Base-by-base conservation (phyloP, 2,113 vertebrate species). In the Gorsachius goisagi region DNA sequence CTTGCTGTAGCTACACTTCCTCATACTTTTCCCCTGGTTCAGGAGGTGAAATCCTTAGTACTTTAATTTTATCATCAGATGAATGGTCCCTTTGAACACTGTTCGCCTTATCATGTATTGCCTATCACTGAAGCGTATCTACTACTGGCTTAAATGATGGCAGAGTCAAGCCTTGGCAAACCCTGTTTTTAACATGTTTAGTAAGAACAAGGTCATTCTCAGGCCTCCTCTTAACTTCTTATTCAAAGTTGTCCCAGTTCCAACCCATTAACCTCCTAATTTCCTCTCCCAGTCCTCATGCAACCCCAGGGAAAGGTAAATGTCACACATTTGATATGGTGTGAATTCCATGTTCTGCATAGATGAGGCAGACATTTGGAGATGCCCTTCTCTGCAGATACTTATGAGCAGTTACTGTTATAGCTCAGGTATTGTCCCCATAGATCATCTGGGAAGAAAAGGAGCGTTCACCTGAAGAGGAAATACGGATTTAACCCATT, bases 261-360 rank as follows among this genome's bases (percentile, higher is more conserved):
- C 90, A 94, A 58, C 50, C 63, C 85, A 85, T 94, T 90, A 88
- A 90, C 82, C 53, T 88, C 78, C 85, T 88, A 52, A 95, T 94
- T 93, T 95, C 95, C 96, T 95, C 68, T 75, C 75, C 35, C 79
- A 56, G 86, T 73, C 59, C 33, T 84, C 5, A 2, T 86, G 76
- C 33, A 83, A 39, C 86, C 84, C 86, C 62, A 44, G 87, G 91
- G 91, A 77, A 86, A 77, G 68, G 91, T 80, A 44, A 88, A 88
- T 79, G 82, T 93, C 78, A 37, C 82, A 11, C 16, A 2, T 80
- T n/a, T 44, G 89, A 44, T 79, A 45, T 3, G 80, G 75, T 66
- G 89, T 49, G 79, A 73, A 33, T 92, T 86, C 59, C 37, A 80
- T 33, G 80, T 15, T 92, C 45, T 82, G 33, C 45, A 3, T 9